A percentile compares a stretch with the other conserved stretches of the same genome.
Evolutionary conservation across 2,113 vertebrate species (phyloP).

Genomic region (Lepisosteus oculatus): DNA sequence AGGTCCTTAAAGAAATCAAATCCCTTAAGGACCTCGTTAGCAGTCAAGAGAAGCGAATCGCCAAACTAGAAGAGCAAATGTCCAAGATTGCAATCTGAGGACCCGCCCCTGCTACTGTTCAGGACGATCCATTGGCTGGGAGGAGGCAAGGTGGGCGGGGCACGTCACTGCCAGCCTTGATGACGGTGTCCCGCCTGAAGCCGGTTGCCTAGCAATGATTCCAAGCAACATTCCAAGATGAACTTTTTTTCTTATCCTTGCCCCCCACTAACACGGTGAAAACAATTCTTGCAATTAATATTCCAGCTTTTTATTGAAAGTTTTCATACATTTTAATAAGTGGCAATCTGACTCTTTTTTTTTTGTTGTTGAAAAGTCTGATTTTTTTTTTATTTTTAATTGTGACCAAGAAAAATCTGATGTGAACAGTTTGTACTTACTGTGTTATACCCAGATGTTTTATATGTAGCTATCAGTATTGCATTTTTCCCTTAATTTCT

Average conservation of each 20-base stretch:
- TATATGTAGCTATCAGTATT: constrained; percentile 46
- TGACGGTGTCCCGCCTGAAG: constrained; percentile 65
- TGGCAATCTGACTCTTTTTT: constrained; percentile 60
- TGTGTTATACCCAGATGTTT: constrained; percentile 31
- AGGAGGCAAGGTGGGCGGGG: constrained; percentile 49
- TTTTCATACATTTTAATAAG: constrained; percentile 63
- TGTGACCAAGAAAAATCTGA: constrained; percentile 43
- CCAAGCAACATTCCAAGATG: constrained; percentile 74
- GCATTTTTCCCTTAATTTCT: constrained; percentile 28
- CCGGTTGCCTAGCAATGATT: constrained; percentile 51
- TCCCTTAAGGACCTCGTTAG: constrained; percentile 90
- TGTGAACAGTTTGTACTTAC: constrained; percentile 29
- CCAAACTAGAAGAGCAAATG: constrained; percentile 93
- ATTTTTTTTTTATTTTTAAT: constrained; percentile 45
- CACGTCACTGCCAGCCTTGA: constrained; percentile 60
- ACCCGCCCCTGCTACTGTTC: constrained; percentile 50
- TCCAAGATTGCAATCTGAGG: constrained; percentile 83
- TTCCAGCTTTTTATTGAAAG: constrained; percentile 58
- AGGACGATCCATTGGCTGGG: constrained; percentile 64
- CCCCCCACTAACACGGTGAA: constrained; percentile 58
- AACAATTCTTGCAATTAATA: constrained; percentile 52
- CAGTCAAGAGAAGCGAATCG: constrained; percentile 90
- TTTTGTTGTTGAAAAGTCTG: constrained; percentile 47
- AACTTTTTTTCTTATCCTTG: constrained; percentile 65
- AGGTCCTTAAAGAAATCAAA: constrained; percentile 91